Evolutionary conservation across 2,113 vertebrate species (phyloP).

Genomic region (Engraulis encrasicolus): DNA sequence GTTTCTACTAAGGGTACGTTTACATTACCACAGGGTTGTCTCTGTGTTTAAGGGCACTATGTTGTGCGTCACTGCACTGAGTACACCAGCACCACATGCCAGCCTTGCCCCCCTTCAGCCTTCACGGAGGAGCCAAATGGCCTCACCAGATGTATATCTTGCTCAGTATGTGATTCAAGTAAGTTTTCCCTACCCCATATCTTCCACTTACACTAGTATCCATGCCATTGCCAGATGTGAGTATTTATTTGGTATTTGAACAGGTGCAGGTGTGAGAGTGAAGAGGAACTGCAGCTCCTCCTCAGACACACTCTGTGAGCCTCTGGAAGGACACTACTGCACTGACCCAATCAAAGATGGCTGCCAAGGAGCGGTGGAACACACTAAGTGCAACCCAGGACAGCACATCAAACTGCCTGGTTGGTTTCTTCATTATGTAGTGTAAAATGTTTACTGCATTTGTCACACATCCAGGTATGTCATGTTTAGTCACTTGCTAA

Average conservation of each 20-base stretch:
- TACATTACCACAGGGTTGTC: too few species aligned
- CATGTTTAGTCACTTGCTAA: too few species aligned
- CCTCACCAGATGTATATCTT: conserved; percentile 23
- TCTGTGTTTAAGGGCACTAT: conserved; percentile 3
- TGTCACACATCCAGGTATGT: too few species aligned
- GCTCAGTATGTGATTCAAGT: conserved; percentile 35
- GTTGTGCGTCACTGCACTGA: conserved; percentile 48
- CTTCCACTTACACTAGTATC: too few species aligned
- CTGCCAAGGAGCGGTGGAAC: conserved; percentile 36
- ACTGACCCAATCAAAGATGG: conserved; percentile 11
- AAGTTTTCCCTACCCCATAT: too few species aligned
- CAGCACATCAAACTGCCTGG: conserved; percentile 45
- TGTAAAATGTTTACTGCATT: too few species aligned
- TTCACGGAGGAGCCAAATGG: conserved; percentile 38
- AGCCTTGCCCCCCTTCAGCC: conserved; percentile 36
- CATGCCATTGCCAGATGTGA: too few species aligned
- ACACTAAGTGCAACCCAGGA: conserved; percentile 41
- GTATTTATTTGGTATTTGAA: not conserved
- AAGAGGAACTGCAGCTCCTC: conserved; percentile 27
- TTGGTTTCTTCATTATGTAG: not conserved
- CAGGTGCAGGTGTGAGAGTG: conserved; percentile 40
- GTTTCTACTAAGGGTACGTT: too few species aligned
- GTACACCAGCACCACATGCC: conserved; percentile 34
- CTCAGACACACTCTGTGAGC: conserved; percentile 50
- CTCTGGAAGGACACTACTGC: conserved; percentile 48